Conservation (phyloP, 2,113 vertebrate genomes). For the Himantopus leucocephalus region DNA sequence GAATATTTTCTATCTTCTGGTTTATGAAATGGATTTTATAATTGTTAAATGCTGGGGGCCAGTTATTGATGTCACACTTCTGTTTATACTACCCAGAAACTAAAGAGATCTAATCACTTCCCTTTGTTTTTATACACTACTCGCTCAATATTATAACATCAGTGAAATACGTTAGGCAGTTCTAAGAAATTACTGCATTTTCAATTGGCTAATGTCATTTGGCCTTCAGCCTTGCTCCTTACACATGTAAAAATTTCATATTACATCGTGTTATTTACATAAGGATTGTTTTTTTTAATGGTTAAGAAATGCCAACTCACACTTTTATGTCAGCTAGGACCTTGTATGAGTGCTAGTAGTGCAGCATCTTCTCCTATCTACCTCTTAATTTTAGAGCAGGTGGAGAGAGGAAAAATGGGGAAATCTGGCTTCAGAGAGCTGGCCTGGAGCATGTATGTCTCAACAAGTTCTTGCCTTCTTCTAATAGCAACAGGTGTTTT, state of each 20-base stretch:
- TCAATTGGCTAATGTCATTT: neutral
- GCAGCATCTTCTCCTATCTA: neutral
- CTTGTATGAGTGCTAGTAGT: neutral
- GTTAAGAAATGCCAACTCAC: neutral
- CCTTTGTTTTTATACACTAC: neutral
- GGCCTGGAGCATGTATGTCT: neutral
- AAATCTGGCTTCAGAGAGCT: neutral
- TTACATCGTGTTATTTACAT: neutral
- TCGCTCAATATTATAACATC: neutral
- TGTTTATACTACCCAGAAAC: neutral
- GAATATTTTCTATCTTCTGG: neutral
- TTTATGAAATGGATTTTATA: constrained; percentile 15
- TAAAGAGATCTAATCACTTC: neutral
- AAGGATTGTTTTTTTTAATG: neutral
- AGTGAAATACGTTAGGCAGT: neutral
- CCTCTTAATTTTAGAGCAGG: neutral
- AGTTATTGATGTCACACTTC: neutral
- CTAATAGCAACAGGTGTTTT: neutral
- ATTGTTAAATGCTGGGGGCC: neutral
- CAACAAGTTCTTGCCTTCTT: neutral
- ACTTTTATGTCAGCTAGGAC: neutral
- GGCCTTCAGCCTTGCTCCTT: neutral
- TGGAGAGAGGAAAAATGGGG: neutral
- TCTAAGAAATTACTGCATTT: constrained; percentile 5
- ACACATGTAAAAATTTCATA: neutral